phyloP scores from a whole-genome alignment of 1,140 invertebrate genomes.

The Pseudoatta argentina region DNA sequence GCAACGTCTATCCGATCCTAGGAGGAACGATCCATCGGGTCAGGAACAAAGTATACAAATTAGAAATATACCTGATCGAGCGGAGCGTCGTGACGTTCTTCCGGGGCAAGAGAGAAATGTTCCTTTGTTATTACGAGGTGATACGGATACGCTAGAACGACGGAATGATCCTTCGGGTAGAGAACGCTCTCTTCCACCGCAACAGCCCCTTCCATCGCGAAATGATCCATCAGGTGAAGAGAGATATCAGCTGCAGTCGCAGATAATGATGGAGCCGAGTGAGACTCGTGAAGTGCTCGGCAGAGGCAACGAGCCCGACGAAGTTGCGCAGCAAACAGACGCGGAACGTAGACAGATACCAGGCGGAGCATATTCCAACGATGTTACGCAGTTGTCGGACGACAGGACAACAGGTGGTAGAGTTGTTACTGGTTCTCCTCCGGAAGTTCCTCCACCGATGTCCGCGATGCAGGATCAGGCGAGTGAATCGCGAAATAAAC shows the following conservation, averaged over 20 bases:
- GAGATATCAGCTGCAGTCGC: slow-evolving; percentile 70
- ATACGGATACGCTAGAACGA: slow-evolving; percentile 79
- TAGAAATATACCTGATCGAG: slow-evolving; percentile 77
- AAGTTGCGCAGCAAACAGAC: slow-evolving; percentile 74
- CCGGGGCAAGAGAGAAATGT: slow-evolving; percentile 82
- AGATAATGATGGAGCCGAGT: slow-evolving; percentile 75
- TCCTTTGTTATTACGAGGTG: slow-evolving; percentile 69
- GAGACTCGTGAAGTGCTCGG: slow-evolving; percentile 82
- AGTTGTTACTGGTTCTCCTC: slow-evolving; percentile 84
- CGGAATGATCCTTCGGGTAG: slow-evolving; percentile 84
- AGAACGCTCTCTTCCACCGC: slow-evolving; percentile 80
- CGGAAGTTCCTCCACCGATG: slow-evolving; percentile 76
- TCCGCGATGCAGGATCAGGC: slow-evolving; percentile 77
- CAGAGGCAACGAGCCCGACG: slow-evolving; percentile 80
- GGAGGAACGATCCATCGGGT: slow-evolving; percentile 83
- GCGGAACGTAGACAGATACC: slow-evolving; percentile 81
- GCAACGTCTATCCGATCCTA: slow-evolving; percentile 76
- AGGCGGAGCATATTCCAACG: slow-evolving; percentile 82
- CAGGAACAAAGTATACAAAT: slow-evolving; percentile 79
- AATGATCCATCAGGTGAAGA: slow-evolving; percentile 85
- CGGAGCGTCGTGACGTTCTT: slow-evolving; percentile 82
- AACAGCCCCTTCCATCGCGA: slow-evolving; percentile 74
- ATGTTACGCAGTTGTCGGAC: slow-evolving; percentile 73
- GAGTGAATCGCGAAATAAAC: slow-evolving; percentile 80
- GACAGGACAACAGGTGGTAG: slow-evolving; percentile 78